Base-by-base conservation (phyloP, 2,113 vertebrate genomes). In the Sus scrofa region DNA sequence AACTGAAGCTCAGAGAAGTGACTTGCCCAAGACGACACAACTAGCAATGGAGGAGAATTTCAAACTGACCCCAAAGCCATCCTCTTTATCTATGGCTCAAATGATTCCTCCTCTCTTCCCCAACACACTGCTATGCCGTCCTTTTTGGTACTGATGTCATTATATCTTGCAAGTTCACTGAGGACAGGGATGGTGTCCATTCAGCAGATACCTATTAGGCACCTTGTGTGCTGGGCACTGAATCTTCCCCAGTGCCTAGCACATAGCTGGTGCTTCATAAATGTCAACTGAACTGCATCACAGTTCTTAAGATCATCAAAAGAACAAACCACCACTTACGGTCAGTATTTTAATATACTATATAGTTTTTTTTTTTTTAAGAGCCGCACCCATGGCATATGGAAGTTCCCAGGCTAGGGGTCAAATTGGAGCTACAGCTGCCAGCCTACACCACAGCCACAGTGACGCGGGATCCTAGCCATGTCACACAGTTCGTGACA, bases 291-390 rank as follows among this genome's bases (percentile, higher is more conserved):
- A 70, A 52, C 26, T 65, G 11, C 32, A 32, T 62, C 18, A 9
- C 2, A 7, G 18, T 85, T 58, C 39, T 74, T 75, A 88, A 73
- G 60, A 52, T 95, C 37, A 78, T 16, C 52, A 44, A 74, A 82
- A 87, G 44, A 77, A 89, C 44, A 79, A 91, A 39, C 62, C 19
- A 79, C 34, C 77, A 68, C 37, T 83, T 79, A 86, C 7, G 75
- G 30, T 37, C 86, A 93, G n/a, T 60, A 92, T 89, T 89, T 95
- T n/a, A 81, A 89, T 85, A 39, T 11, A 60, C 60, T 44, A 58
- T 78, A 65, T 4, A 44, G 44, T 44, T 44, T 44, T 44, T 44
- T 44, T 44, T 44, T 44, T 44, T 44, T 44, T 44, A 44, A 44
- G 44, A 44, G 44, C 44, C 8, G 44, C 44, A 44, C 44, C 44